These are phyloP conservation scores for Plumapathes pennacea DNA, from an alignment of 92 coral and sea anemone species.

Conservation along the genomic window DNA sequence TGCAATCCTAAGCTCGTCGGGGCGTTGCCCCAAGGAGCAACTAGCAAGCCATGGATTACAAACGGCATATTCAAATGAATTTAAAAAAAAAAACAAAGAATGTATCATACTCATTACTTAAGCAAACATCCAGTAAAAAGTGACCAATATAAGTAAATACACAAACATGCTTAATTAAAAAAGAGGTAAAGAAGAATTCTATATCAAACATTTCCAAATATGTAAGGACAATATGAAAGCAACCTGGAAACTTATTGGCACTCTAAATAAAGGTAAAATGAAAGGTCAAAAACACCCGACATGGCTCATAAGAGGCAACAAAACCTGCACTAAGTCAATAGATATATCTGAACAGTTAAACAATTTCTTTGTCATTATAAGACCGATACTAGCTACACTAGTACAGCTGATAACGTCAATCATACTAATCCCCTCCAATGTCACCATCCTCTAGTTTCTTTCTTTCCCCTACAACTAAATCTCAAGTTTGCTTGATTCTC, in stretches of 20 bases:
- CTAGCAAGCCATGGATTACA: constrained; percentile 28
- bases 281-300: constrained; percentile 33
- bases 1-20: too few relatives aligned
- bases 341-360: constrained; percentile 20
- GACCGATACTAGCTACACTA: constrained; percentile 24
- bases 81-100: constrained; percentile 9
- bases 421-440: not conserved
- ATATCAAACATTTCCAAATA: constrained; percentile 7
- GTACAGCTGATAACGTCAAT: not conserved
- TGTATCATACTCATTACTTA: constrained; percentile 15
- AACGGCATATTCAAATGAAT: constrained; percentile 20
- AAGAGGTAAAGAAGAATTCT: constrained; percentile 12
- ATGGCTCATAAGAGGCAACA: constrained; percentile 1
- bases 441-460: constrained; percentile 9
- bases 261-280: constrained; percentile 30
- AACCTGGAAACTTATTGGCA: constrained; percentile 48
- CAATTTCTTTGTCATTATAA: constrained; percentile 14
- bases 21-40: not conserved
- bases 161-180: constrained; percentile 5
- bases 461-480: constrained; percentile 1
- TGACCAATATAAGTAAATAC: constrained; percentile 4
- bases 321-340: not conserved
- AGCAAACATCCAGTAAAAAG: not conserved
- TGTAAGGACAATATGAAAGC: constrained; percentile 20
- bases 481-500: not conserved